These are phyloP conservation scores for Drosophila pachea DNA, from an alignment of 1,140 invertebrate species.

Conservation along the genomic window DNA sequence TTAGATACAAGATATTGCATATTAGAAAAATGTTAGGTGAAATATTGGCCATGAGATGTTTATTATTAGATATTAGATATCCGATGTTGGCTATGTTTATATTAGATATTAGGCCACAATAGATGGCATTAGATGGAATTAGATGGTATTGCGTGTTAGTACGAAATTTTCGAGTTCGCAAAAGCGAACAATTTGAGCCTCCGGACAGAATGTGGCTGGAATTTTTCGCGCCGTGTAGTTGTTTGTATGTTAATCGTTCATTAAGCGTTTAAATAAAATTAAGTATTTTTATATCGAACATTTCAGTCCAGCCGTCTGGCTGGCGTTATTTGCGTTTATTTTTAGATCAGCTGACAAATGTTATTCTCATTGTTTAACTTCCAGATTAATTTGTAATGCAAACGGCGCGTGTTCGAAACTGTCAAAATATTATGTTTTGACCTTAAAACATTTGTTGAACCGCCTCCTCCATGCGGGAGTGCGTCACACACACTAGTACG, in stretches of 20 bases:
- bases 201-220: too few relatives aligned
- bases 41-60: too few relatives aligned
- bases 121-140: too few relatives aligned
- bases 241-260: conserved; percentile 66
- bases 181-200: too few relatives aligned
- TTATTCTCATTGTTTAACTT: conserved; percentile 35
- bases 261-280: conserved; percentile 69
- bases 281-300: conserved; percentile 50
- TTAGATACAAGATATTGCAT: too few relatives aligned
- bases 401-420: conserved; percentile 7
- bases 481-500: not conserved
- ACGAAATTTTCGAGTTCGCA: not conserved
- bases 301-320: conserved; percentile 28
- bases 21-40: too few relatives aligned
- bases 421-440: conserved; percentile 1
- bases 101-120: too few relatives aligned
- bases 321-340: conserved; percentile 60
- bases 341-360: conserved; percentile 49
- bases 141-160: not conserved
- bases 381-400: conserved; percentile 23
- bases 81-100: too few relatives aligned
- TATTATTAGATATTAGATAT: too few relatives aligned
- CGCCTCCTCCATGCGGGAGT: not conserved
- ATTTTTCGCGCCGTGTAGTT: conserved; percentile 14
- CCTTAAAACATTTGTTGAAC: conserved; percentile 7